phyloP scores from a whole-genome alignment of 2,113 vertebrate genomes.

The Poicephalus meyeri region DNA sequence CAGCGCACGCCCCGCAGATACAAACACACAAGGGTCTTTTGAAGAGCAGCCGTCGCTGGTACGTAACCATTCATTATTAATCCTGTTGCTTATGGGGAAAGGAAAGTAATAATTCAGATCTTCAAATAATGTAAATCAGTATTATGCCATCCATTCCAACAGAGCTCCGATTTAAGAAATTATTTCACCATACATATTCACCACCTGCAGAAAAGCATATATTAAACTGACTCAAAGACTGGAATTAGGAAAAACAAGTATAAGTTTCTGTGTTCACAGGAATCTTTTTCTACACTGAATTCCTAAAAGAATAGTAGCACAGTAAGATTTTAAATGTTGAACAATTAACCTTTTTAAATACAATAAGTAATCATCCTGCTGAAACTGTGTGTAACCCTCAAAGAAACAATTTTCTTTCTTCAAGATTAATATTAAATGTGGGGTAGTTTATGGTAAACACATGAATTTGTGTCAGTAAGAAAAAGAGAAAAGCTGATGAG shows the following conservation, averaged over 20 bases:
- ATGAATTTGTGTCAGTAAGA: not conserved
- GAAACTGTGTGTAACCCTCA: not conserved
- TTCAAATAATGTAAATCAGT: not conserved
- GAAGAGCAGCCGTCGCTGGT: not conserved
- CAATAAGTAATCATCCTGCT: not conserved
- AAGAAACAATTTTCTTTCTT: not conserved
- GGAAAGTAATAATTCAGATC: not conserved
- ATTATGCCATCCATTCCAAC: not conserved
- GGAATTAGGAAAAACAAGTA: not conserved
- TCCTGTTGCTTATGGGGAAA: not conserved
- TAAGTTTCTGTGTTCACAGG: not conserved
- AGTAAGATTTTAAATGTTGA: not conserved
- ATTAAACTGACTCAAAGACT: not conserved
- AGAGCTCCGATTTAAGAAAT: not conserved
- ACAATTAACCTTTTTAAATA: not conserved
- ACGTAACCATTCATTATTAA: not conserved
- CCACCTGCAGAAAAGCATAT: not conserved
- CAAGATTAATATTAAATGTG: not conserved
- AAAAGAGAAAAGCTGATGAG: not conserved
- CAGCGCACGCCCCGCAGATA: not conserved
- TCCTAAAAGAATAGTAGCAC: not conserved
- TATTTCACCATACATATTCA: not conserved
- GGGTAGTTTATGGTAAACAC: not conserved
- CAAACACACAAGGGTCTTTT: not conserved
- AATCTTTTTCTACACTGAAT: not conserved